phyloP scores from a whole-genome alignment of 2,888 invertebrate genomes.

The Chrysolina americana region DNA sequence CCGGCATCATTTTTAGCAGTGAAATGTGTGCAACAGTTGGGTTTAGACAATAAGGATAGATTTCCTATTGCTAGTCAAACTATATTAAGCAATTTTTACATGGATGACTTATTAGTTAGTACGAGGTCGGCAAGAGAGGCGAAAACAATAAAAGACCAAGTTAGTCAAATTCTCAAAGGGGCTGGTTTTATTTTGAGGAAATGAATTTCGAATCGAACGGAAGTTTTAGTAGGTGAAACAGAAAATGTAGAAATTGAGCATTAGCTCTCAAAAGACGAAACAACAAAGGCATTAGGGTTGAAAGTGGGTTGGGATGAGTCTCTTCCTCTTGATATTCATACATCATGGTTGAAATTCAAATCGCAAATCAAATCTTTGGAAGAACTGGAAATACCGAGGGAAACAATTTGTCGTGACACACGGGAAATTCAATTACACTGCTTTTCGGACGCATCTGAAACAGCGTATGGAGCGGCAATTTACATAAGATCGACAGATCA shows the following conservation, averaged over 20 bases:
- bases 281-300: constrained; percentile 29
- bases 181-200: constrained; percentile 38
- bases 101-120: no score
- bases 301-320: constrained; percentile 30
- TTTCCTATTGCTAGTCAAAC: no score
- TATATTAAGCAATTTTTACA: no score
- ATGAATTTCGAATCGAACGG: constrained; percentile 27
- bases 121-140: no score
- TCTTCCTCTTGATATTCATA: constrained; percentile 25
- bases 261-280: no score
- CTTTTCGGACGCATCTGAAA: constrained; percentile 36
- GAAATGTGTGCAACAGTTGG: no score
- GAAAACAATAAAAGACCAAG: no score
- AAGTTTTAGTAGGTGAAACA: neutral
- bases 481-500: constrained; percentile 12
- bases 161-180: constrained; percentile 14
- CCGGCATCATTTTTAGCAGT: constrained; percentile 27
- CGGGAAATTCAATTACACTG: constrained; percentile 36
- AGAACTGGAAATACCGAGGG: constrained; percentile 19
- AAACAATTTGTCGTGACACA: constrained; percentile 25
- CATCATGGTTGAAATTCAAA: no score
- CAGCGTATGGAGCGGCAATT: constrained; percentile 25
- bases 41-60: no score
- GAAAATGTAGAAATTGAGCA: constrained; percentile 3
- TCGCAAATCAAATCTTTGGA: constrained; percentile 12